Evolutionary conservation across 1,140 invertebrate genomes (phyloP).

Genomic region (Drosophila triauraria): DNA sequence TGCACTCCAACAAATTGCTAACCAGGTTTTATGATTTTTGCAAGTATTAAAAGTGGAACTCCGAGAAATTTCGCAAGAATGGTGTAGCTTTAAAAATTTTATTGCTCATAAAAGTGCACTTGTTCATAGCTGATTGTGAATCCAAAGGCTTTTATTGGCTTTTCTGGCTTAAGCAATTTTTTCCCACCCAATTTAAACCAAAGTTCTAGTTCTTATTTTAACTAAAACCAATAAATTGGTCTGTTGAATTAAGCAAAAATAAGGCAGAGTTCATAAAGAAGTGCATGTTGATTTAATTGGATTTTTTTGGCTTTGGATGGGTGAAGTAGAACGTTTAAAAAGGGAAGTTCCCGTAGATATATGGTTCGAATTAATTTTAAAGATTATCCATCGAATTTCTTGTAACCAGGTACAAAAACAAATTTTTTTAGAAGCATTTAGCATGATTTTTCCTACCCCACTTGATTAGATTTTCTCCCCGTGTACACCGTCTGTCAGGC

Average conservation of each 20-base stretch:
- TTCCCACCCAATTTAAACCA: not conserved
- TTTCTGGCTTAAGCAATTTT: not conserved
- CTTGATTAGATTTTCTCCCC: not conserved
- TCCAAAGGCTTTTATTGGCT: not conserved
- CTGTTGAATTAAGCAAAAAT: too few relatives aligned
- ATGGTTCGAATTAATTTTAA: too few relatives aligned
- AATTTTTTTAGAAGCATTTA: not conserved
- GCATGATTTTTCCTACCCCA: too few relatives aligned
- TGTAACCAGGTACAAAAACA: not conserved
- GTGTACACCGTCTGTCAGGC: constrained; percentile 42
- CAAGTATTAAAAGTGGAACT: not conserved
- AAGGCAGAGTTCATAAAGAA: too few relatives aligned
- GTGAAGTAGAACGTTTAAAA: too few relatives aligned
- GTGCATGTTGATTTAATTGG: too few relatives aligned
- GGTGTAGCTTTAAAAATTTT: not conserved
- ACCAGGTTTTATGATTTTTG: not conserved
- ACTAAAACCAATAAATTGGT: not conserved
- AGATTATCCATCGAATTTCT: too few relatives aligned
- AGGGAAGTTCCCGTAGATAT: too few relatives aligned
- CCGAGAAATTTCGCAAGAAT: not conserved
- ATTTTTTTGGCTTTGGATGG: too few relatives aligned
- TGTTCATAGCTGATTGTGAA: not conserved
- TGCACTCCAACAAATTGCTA: not conserved
- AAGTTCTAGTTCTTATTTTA: not conserved
- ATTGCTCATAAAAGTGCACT: not conserved